Base-by-base conservation (phyloP, 30 jellyfish, hydroid and myxozoan genomes). In the Cassiopea andromeda region DNA sequence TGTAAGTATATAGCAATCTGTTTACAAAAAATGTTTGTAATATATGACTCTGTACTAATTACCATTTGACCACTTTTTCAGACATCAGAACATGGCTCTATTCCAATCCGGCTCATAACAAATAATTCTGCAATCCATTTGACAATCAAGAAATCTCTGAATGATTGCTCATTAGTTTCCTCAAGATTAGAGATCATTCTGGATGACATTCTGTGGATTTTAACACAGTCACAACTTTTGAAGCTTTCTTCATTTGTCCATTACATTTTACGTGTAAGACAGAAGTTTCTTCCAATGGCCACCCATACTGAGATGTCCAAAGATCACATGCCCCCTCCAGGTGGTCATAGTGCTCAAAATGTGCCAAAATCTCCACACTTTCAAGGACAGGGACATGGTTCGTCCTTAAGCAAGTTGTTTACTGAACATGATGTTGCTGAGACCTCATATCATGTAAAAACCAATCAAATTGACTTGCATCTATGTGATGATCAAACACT, bases 91-190 rank as follows among this genome's bases (percentile, higher is more conserved):
- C 87, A 85, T 43, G 92, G 93, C 8, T 91, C 99, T 1, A 75
- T 97, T 18, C 99, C 99, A 27, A 90, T 96, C n/a, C 97, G 99
- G 1, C 73, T 96, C 77, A 96, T 96, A 70, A 96, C 99, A 9
- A 96, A 96, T 78, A 96, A 96, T 72, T 92, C 98, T 46, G 93
- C 93, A 45, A 61, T 96, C 50, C 94, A 93, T 60, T 73, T 96
- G 27, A 97, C 97, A 8, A 96, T 96, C 60, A 96, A 96, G 83
- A 96, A 96, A 71, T 79, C 87, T 59, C 80, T 96, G 67, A n/a
- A 84, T 57, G 97, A 91, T 68, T 96, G 99, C 71, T 77, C 96
- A 45, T 69, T 96, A 90, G 87, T 96, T 18, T 94, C 99, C 4
- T 96, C 99, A n/a, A 91, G 93, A 84, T 85, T 96, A 17, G 94